Conservation (phyloP, 2,113 vertebrate species). For the Tetraodon nigroviridis region DNA sequence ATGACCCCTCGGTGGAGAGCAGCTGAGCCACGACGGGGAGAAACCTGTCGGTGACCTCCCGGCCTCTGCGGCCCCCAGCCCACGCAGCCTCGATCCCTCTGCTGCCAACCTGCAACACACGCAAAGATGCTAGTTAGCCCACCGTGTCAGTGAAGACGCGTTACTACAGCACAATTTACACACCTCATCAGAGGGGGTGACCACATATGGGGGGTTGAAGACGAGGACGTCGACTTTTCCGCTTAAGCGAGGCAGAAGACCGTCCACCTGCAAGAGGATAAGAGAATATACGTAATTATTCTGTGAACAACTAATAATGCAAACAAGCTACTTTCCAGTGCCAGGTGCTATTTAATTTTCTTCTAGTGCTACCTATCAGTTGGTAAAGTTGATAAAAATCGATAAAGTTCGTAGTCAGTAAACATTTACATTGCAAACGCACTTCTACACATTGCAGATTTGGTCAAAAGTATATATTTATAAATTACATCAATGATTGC, state of each 20-base stretch:
- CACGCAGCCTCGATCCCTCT: conserved; percentile 86
- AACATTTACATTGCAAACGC: no score
- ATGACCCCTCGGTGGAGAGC: conserved; percentile 81
- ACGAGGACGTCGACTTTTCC: conserved; percentile 89
- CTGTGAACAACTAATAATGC: no score
- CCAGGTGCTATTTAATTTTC: no score
- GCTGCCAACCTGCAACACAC: conserved; percentile 75
- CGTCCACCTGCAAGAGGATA: conserved; percentile 68
- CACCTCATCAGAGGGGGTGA: conserved; percentile 91
- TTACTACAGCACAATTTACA: no score
- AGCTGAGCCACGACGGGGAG: conserved; percentile 81
- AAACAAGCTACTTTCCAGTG: no score
- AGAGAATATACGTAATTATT: no score
- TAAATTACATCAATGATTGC: no score
- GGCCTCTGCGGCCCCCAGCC: conserved; percentile 87
- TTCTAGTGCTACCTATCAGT: no score
- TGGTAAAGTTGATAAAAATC: no score
- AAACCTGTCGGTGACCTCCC: conserved; percentile 88
- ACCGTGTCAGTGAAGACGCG: neutral
- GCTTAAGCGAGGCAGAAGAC: conserved; percentile 79
- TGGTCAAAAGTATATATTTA: no score
- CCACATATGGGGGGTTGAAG: conserved; percentile 95
- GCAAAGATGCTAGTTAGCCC: neutral
- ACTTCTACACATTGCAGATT: no score
- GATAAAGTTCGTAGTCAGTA: no score